Evolutionary conservation across 1,140 invertebrate genomes (phyloP).

Genomic region (Protaetia brevitarsis): DNA sequence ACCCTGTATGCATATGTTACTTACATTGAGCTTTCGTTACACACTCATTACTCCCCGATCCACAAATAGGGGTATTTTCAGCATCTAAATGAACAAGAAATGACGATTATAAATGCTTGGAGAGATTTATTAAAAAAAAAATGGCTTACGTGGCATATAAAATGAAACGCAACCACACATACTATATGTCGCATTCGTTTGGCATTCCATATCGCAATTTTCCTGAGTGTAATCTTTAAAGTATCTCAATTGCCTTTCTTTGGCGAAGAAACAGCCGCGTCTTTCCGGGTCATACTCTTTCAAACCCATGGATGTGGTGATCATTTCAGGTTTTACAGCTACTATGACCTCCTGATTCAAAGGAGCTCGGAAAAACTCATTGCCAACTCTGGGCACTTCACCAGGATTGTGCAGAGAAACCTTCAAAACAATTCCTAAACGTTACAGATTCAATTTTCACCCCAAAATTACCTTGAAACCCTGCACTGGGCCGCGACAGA

Average conservation of each 20-base stretch:
- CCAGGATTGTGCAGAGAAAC: conserved; percentile 57
- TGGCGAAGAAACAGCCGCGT: conserved; percentile 58
- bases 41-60: conserved; percentile 51
- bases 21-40: conserved; percentile 51
- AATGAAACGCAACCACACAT: conserved; percentile 64
- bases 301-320: conserved; percentile 57
- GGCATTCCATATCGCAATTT: conserved; percentile 74
- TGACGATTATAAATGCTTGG: no score
- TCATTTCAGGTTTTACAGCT: conserved; percentile 57
- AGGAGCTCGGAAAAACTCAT: conserved; percentile 56
- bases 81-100: conserved; percentile 37
- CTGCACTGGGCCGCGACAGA: conserved; percentile 65
- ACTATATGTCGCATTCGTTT: conserved; percentile 67
- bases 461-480: conserved; percentile 61
- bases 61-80: conserved; percentile 58
- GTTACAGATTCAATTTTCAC: not conserved
- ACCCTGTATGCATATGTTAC: conserved; percentile 28
- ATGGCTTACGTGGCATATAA: conserved; percentile 62
- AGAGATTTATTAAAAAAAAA: not conserved
- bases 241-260: conserved; percentile 54
- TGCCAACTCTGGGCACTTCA: conserved; percentile 55
- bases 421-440: conserved; percentile 38
- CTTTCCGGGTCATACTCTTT: conserved; percentile 54
- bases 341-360: conserved; percentile 56
- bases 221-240: conserved; percentile 71